phyloP scores from a whole-genome alignment of 2,888 invertebrate species.

The Parnassius glacialis region DNA sequence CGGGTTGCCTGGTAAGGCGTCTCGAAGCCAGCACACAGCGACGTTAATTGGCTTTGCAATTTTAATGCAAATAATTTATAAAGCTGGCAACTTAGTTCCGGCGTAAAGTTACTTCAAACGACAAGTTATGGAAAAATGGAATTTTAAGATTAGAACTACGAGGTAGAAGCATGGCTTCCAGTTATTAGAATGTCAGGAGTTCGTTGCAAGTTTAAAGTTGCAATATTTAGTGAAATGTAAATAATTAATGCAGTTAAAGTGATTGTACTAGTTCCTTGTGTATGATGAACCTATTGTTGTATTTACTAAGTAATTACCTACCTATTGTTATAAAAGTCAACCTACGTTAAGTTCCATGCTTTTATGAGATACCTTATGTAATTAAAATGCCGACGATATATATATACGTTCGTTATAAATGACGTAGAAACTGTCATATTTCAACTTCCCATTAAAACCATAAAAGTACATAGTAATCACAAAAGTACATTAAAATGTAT shows the following conservation, averaged over 20 bases:
- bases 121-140: constrained; percentile 21
- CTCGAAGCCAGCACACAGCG: constrained; percentile 37
- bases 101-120: constrained; percentile 39
- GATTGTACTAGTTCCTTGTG: constrained; percentile 35
- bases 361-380: too few relatives aligned
- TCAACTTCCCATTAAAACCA: too few relatives aligned
- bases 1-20: constrained; percentile 44
- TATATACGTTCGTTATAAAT: too few relatives aligned
- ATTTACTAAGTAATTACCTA: constrained; percentile 5
- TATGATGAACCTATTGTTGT: constrained; percentile 17
- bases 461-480: too few relatives aligned
- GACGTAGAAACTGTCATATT: too few relatives aligned
- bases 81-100: constrained; percentile 39
- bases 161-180: constrained; percentile 32
- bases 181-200: constrained; percentile 38
- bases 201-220: constrained; percentile 35
- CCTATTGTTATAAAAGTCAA: not conserved
- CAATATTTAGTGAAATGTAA: constrained; percentile 43
- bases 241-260: constrained; percentile 40
- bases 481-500: too few relatives aligned
- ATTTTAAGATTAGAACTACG: constrained; percentile 41
- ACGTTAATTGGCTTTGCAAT: constrained; percentile 47
- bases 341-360: constrained; percentile 4
- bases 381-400: too few relatives aligned
- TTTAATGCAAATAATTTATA: constrained; percentile 42